Evolutionary conservation across 1,140 invertebrate genomes (phyloP).

Genomic region (Bombus affinis): DNA sequence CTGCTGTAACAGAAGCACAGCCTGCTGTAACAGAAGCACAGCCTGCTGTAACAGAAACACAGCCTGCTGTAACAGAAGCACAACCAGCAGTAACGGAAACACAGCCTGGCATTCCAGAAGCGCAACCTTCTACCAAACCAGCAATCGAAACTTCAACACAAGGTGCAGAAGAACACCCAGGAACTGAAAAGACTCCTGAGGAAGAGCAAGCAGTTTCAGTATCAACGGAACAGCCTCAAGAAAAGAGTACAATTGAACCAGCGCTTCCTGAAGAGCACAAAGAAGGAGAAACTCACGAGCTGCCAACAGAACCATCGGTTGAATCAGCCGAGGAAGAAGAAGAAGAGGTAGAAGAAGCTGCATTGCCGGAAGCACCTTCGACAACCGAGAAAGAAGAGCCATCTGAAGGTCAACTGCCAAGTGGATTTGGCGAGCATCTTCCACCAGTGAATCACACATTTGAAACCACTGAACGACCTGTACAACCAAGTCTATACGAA

Average conservation of each 20-base stretch:
- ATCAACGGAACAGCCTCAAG: conserved; percentile 35
- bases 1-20: neutral
- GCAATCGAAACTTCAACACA: conserved; percentile 16
- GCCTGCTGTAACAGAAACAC: neutral
- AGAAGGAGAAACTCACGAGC: neutral
- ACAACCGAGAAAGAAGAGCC: conserved; percentile 60
- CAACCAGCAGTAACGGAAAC: neutral
- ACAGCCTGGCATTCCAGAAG: neutral
- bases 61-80: neutral
- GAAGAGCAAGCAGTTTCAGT: neutral
- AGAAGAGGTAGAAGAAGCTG: conserved; percentile 60
- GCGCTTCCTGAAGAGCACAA: conserved; percentile 19
- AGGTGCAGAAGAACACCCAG: conserved; percentile 27
- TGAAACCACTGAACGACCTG: conserved; percentile 27
- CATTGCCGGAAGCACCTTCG: conserved; percentile 59
- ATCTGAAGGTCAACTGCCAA: conserved; percentile 56
- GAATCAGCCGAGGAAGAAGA: conserved; percentile 53
- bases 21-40: neutral
- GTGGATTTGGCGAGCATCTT: conserved; percentile 56
- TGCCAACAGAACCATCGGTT: conserved; percentile 20
- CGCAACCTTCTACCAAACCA: conserved; percentile 9
- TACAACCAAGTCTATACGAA: conserved; percentile 12
- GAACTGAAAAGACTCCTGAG: conserved; percentile 17
- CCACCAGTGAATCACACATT: conserved; percentile 45
- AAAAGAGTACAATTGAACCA: conserved; percentile 41